Conservation (phyloP, 2,888 invertebrate species). For the Aspidapion aeneum region DNA sequence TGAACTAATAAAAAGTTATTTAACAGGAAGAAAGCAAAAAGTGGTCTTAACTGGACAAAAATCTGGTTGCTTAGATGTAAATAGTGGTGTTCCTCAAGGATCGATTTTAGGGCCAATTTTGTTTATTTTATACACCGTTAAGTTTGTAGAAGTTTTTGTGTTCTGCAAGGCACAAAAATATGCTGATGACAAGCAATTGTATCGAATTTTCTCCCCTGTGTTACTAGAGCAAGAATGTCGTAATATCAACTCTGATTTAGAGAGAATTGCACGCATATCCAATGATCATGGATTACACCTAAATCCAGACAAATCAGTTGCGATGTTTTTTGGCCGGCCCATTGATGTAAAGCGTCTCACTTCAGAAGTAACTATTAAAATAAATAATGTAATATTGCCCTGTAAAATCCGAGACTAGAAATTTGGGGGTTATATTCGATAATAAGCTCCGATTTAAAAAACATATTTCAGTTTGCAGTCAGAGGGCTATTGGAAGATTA, state of each 20-base stretch:
- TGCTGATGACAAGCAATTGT: neutral
- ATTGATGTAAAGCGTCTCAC: neutral
- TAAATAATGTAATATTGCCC: neutral
- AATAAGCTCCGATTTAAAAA: neutral
- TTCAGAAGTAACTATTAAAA: neutral
- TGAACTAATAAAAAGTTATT: neutral
- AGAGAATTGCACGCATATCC: neutral
- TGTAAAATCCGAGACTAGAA: neutral
- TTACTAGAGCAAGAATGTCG: neutral
- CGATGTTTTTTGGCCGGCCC: neutral
- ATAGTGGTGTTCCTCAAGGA: slow-evolving; percentile 39
- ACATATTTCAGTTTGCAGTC: neutral
- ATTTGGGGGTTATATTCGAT: neutral
- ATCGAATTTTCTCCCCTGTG: neutral
- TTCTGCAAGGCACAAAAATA: neutral
- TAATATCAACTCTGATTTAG: neutral
- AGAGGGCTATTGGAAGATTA: neutral
- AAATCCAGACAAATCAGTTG: neutral
- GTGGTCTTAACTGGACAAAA: neutral
- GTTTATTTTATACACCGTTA: neutral
- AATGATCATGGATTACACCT: neutral
- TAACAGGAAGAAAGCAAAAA: neutral
- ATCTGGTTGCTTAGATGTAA: neutral
- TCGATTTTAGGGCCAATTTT: slow-evolving; percentile 50
- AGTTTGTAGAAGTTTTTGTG: slow-evolving; percentile 36